phyloP scores from a whole-genome alignment of 2,113 vertebrate genomes.

The Asarcornis scutulata region DNA sequence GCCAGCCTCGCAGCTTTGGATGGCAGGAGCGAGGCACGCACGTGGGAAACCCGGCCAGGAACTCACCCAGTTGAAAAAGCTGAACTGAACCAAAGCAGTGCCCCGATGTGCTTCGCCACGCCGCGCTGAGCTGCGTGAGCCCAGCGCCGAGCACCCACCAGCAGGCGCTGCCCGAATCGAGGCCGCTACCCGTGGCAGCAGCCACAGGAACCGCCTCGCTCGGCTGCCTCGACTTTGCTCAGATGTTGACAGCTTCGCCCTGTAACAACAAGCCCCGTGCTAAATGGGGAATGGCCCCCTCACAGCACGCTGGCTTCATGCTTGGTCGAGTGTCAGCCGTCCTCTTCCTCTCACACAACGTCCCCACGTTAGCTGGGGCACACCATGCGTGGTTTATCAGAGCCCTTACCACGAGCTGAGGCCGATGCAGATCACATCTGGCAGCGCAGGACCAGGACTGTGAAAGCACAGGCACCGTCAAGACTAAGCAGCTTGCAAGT shows the following conservation, averaged over 20 bases:
- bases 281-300: conserved; percentile 24
- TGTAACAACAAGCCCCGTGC: conserved; percentile 16
- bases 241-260: conserved; percentile 22
- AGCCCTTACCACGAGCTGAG: neutral
- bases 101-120: rapidly evolving
- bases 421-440: neutral
- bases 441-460: neutral
- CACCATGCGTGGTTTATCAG: neutral
- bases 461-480: neutral
- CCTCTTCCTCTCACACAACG: neutral
- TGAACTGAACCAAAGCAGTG: neutral
- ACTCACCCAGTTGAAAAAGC: neutral
- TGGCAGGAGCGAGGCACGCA: neutral
- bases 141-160: neutral
- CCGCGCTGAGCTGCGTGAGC: rapidly evolving
- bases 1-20: neutral
- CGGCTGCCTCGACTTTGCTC: neutral
- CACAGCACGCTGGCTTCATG: neutral
- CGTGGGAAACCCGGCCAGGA: neutral
- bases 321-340: conserved; percentile 21
- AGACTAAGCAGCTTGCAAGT: neutral
- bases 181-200: neutral
- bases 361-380: neutral
- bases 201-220: neutral
- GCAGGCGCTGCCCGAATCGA: neutral